These are phyloP conservation scores for Agriopis leucophaearia DNA, from an alignment of 2,888 invertebrate species.

Conservation along the genomic window DNA sequence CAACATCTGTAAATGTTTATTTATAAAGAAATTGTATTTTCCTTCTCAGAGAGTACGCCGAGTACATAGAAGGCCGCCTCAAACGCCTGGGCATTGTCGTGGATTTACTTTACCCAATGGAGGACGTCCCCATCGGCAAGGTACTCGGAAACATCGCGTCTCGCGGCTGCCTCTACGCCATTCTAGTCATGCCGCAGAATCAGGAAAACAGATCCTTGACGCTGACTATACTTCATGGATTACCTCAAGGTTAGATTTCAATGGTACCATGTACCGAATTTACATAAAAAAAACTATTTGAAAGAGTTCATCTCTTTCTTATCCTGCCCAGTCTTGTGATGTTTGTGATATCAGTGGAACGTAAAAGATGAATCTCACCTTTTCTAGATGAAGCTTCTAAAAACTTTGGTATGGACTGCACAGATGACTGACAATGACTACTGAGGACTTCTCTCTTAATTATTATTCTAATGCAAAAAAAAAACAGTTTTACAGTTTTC, in stretches of 20 bases:
- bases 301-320: no score
- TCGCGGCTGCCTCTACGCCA: conserved; percentile 95
- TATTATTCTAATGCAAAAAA: no score
- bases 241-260: conserved; percentile 92
- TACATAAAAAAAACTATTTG: no score
- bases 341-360: no score
- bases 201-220: conserved; percentile 95
- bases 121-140: conserved; percentile 92
- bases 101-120: conserved; percentile 96
- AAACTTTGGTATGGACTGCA: no score
- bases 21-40: not conserved
- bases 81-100: conserved; percentile 93
- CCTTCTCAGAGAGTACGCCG: conserved; percentile 92
- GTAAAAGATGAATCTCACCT: no score
- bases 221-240: conserved; percentile 95
- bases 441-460: no score
- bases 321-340: no score
- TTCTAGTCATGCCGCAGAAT: conserved; percentile 94
- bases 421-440: no score
- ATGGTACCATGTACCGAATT: not conserved
- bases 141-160: conserved; percentile 95
- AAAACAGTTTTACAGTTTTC: no score
- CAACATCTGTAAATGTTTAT: not conserved
- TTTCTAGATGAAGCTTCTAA: no score
- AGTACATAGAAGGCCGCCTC: conserved; percentile 93